Base-by-base conservation (phyloP, 1,140 invertebrate genomes). In the Ceratina australensis region DNA sequence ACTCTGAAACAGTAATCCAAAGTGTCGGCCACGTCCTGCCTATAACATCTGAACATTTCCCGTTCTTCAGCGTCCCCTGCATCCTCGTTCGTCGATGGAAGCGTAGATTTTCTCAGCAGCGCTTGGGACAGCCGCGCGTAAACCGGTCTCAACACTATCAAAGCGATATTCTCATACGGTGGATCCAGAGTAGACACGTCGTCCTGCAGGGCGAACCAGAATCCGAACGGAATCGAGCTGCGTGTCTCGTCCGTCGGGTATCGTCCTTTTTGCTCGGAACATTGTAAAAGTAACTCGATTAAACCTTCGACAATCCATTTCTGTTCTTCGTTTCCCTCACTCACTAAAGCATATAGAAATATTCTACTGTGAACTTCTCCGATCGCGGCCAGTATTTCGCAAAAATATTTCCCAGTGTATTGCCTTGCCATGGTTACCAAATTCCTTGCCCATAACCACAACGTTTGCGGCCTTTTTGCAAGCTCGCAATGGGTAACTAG, bases 181-280 rank as follows among this genome's bases (percentile, higher is more conserved):
- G 90, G 80, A 33, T 94, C 93, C 16, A 94, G 85, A 1, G 92
- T 92, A 7, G 93, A 80, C 3, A 96, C 90, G 78, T 95, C 94
- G 83, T 96, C 96, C 93, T 98, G 97, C 49, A 98, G 91, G 61
- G 95, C 95, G 89, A 97, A 98, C 98, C 98, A 99, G 90, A 98
- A 97, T 0, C 96, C 95, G 91, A 98, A 96, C 0, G 97, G 94
- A 80, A 98, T 93, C 61, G 95, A 96, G 88, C 97, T 98, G 66
- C 95, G 94, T 0, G 94, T 95, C 91, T 87, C 85, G 10, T 86
- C 78, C 3, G 71, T 82, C 1, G 84, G 84, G 65, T 87, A 60
- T 59, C 80, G 71, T 80, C 88, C 78, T 60, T 84, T 28, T 81
- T 88, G 79, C 16, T 85, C 94, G 18, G 96, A 96, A 87, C 97